These are phyloP conservation scores for Byasa hedistus DNA, from an alignment of 2,888 invertebrate genomes.

Conservation along the genomic window DNA sequence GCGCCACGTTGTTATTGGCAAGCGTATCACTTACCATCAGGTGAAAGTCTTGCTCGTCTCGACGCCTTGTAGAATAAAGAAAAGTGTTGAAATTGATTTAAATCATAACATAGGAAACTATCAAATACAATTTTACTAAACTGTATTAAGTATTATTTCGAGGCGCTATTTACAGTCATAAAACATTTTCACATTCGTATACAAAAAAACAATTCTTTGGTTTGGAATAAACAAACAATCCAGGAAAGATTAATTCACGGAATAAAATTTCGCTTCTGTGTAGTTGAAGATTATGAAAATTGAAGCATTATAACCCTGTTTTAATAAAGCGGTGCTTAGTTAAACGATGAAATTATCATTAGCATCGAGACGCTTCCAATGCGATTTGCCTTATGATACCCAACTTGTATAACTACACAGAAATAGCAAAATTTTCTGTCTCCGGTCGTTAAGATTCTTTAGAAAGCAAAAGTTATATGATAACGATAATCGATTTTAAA, in stretches of 20 bases:
- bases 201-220: not conserved
- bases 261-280: not conserved
- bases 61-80: too few relatives aligned
- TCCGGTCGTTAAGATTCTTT: too few relatives aligned
- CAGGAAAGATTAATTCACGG: not conserved
- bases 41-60: too few relatives aligned
- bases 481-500: too few relatives aligned
- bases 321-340: slow-evolving; percentile 17
- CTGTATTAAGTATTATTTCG: not conserved
- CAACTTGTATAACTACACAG: too few relatives aligned
- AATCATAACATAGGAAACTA: not conserved
- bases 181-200: not conserved
- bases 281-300: slow-evolving; percentile 11
- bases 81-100: too few relatives aligned
- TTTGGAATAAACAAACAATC: not conserved
- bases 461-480: too few relatives aligned
- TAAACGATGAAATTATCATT: slow-evolving; percentile 16
- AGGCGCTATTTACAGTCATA: not conserved
- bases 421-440: too few relatives aligned
- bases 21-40: too few relatives aligned
- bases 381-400: too few relatives aligned
- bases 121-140: not conserved
- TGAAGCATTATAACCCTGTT: slow-evolving; percentile 2
- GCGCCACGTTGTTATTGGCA: too few relatives aligned
- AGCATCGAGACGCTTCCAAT: slow-evolving; percentile 2